Percentiles rank a stretch among this genome's conserved stretches.
Conservation (phyloP, 1,140 invertebrate genomes). For the Drosophila teissieri region DNA sequence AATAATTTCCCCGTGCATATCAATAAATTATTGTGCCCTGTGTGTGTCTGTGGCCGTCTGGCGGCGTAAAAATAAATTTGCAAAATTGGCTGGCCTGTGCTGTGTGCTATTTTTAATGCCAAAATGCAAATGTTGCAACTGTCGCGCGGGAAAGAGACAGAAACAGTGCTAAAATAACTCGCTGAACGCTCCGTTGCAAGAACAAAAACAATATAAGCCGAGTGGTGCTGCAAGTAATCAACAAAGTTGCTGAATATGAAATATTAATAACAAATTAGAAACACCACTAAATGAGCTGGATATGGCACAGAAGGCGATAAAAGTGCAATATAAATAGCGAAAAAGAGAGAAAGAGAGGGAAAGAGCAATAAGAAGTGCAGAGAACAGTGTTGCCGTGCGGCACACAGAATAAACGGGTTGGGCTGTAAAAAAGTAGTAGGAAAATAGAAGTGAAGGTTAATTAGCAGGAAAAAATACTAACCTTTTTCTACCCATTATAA, state of each 20-base stretch:
- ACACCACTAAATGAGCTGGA: constrained; percentile 16
- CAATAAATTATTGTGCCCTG: constrained; percentile 33
- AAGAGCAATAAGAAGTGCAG: background rate
- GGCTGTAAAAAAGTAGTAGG: background rate
- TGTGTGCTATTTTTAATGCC: constrained; percentile 70
- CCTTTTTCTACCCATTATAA: background rate
- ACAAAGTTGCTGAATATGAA: constrained; percentile 26
- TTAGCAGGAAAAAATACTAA: background rate
- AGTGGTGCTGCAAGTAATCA: constrained; percentile 31
- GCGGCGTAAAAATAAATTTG: constrained; percentile 53
- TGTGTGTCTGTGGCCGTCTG: constrained; percentile 43
- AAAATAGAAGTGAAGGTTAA: background rate
- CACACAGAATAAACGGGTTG: constrained; percentile 1
- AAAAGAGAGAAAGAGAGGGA: background rate
- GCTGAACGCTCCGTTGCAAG: constrained; percentile 32
- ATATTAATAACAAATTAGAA: constrained; percentile 37
- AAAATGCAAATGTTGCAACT: constrained; percentile 51
- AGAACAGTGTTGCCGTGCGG: constrained; percentile 41
- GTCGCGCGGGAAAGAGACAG: constrained; percentile 7
- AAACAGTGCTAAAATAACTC: constrained; percentile 48
- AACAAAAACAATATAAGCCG: constrained; percentile 20
- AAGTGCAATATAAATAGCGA: constrained; percentile 1
- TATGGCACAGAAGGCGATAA: constrained; percentile 15
- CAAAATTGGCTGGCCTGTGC: constrained; percentile 38
- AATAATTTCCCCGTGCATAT: constrained; percentile 33